These are phyloP conservation scores for Lerema accius DNA, from an alignment of 1,140 invertebrate species.

Conservation along the genomic window DNA sequence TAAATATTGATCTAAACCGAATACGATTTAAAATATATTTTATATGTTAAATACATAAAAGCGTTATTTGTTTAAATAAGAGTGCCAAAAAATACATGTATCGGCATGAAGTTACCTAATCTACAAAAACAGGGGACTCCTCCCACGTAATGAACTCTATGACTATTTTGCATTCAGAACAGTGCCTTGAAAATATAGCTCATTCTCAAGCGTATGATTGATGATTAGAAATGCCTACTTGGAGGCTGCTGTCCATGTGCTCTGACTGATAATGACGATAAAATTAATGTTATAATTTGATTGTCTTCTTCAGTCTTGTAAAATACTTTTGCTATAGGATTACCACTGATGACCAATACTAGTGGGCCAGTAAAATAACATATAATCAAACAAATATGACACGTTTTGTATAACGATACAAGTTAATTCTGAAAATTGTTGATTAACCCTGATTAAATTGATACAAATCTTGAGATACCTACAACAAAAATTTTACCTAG, in stretches of 20 bases:
- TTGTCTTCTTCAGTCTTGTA: conserved; percentile 7
- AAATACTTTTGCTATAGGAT: conserved; percentile 19
- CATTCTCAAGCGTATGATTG: too few species aligned
- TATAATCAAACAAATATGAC: neutral
- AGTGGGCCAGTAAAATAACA: conserved; percentile 13
- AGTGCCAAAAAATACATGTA: too few species aligned
- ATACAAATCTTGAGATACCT: neutral
- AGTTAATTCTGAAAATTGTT: neutral
- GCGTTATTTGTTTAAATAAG: too few species aligned
- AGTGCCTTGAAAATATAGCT: too few species aligned
- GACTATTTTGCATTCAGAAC: too few species aligned
- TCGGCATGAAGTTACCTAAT: too few species aligned
- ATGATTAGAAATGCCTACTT: neutral
- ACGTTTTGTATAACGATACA: neutral
- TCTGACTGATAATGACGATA: conserved; percentile 24
- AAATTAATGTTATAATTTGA: conserved; percentile 9
- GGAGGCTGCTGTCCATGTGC: conserved; percentile 8
- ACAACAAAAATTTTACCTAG: neutral
- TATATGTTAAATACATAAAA: too few species aligned
- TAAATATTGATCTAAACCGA: too few species aligned
- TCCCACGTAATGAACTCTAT: too few species aligned
- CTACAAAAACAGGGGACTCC: too few species aligned
- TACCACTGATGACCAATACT: conserved; percentile 10
- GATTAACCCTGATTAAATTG: neutral
- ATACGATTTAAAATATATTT: too few species aligned